A percentile compares a stretch with the other conserved stretches of the same genome.
Evolutionary conservation across 2,113 vertebrate species (phyloP).

Genomic region (Mystacornis crossleyi): DNA sequence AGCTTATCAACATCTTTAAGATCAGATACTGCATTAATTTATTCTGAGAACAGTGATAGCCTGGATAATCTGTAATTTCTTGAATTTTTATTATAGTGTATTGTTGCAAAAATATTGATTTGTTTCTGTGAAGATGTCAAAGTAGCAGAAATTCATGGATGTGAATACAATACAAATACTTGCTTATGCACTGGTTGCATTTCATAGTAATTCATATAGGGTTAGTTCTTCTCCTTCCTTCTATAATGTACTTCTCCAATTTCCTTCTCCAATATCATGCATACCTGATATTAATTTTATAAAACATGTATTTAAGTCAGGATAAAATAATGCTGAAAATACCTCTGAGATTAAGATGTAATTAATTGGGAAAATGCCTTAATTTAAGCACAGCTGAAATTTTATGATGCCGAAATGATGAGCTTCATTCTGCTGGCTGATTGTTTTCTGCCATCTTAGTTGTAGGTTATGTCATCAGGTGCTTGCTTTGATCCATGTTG

Average conservation of each 20-base stretch:
- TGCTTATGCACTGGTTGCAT: background rate
- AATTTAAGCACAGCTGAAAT: background rate
- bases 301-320: background rate
- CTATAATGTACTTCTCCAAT: background rate
- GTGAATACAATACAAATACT: background rate
- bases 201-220: background rate
- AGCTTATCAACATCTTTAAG: background rate
- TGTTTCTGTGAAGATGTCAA: background rate
- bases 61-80: background rate
- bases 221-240: background rate
- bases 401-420: background rate
- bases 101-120: background rate
- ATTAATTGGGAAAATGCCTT: background rate
- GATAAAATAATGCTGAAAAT: background rate
- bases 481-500: background rate
- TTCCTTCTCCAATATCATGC: background rate
- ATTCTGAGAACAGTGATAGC: background rate
- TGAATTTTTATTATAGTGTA: background rate
- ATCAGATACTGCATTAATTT: background rate
- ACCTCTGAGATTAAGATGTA: background rate
- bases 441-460: background rate
- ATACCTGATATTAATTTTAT: background rate
- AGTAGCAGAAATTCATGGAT: background rate
- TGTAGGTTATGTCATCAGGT: background rate
- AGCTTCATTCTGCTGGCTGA: background rate